phyloP scores from a whole-genome alignment of 2,113 vertebrate species.

The Ia io region DNA sequence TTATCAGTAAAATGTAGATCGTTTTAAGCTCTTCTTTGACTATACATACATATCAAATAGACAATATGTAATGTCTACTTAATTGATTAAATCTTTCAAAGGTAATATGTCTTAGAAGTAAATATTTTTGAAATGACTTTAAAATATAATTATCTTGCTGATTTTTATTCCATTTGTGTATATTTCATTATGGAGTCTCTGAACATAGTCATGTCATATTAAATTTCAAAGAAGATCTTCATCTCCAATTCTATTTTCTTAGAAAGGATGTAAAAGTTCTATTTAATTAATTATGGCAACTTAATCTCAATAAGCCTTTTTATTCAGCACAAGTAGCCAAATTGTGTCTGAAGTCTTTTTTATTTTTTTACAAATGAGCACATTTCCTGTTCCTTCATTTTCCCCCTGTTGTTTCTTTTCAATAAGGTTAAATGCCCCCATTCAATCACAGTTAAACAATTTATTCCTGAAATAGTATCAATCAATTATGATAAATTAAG shows the following conservation, averaged over 20 bases:
- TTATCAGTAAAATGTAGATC: not conserved
- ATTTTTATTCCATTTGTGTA: slow-evolving; percentile 27
- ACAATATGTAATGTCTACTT: not conserved
- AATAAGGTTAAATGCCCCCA: slow-evolving; percentile 56
- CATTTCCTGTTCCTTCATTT: slow-evolving; percentile 11
- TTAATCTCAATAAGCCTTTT: slow-evolving; percentile 54
- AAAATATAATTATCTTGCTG: slow-evolving; percentile 39
- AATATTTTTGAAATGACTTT: slow-evolving; percentile 42
- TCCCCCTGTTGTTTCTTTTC: slow-evolving; percentile 33
- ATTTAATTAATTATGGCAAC: slow-evolving; percentile 60
- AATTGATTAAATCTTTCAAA: not conserved
- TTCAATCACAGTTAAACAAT: slow-evolving; percentile 59
- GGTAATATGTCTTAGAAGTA: slow-evolving; percentile 1
- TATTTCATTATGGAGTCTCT: slow-evolving; percentile 31
- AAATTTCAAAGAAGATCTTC: slow-evolving; percentile 52
- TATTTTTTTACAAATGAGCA: slow-evolving; percentile 38
- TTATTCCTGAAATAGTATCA: slow-evolving; percentile 45
- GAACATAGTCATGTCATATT: slow-evolving; percentile 42
- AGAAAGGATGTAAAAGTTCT: slow-evolving; percentile 39
- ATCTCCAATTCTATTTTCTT: slow-evolving; percentile 51
- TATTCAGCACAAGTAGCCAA: slow-evolving; percentile 42
- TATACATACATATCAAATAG: not conserved
- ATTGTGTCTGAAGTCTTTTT: slow-evolving; percentile 27
- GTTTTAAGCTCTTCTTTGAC: not conserved
- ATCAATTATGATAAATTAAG: slow-evolving; percentile 66